These are phyloP conservation scores for Rhombomys opimus DNA, from an alignment of 2,113 vertebrate species.

Conservation along the genomic window DNA sequence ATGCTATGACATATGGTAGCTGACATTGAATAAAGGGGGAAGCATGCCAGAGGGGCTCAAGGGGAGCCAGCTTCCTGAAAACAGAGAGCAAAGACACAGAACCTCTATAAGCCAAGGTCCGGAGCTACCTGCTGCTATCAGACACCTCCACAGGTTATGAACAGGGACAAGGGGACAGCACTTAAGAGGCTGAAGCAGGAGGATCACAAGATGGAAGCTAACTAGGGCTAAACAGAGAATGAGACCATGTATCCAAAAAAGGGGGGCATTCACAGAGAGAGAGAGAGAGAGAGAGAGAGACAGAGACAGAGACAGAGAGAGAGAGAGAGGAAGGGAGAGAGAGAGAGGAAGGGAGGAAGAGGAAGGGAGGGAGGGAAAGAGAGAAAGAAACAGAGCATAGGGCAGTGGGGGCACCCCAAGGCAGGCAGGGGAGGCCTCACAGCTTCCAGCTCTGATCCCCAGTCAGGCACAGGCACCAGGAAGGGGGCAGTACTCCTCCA, in stretches of 20 bases:
- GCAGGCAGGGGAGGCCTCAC: neutral
- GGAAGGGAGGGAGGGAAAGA: too few species aligned
- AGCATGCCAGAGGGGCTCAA: neutral
- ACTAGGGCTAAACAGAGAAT: neutral
- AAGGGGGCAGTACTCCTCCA: neutral
- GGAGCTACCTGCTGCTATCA: neutral
- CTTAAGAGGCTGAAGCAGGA: neutral
- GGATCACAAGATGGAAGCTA: neutral
- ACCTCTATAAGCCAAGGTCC: neutral
- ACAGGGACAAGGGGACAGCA: neutral
- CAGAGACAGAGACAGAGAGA: accelerated
- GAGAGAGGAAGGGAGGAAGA: too few species aligned
- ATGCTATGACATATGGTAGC: neutral
- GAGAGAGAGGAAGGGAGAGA: neutral
- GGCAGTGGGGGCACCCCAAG: neutral
- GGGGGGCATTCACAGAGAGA: too few species aligned
- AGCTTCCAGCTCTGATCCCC: neutral
- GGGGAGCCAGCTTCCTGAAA: neutral
- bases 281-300: neutral
- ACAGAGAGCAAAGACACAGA: neutral
- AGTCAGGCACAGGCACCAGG: neutral
- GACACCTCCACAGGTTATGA: neutral
- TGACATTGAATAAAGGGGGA: neutral
- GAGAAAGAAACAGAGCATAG: neutral
- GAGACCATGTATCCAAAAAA: neutral